Conservation (phyloP, 1,140 invertebrate genomes). For the Drosophila hydei region DNA sequence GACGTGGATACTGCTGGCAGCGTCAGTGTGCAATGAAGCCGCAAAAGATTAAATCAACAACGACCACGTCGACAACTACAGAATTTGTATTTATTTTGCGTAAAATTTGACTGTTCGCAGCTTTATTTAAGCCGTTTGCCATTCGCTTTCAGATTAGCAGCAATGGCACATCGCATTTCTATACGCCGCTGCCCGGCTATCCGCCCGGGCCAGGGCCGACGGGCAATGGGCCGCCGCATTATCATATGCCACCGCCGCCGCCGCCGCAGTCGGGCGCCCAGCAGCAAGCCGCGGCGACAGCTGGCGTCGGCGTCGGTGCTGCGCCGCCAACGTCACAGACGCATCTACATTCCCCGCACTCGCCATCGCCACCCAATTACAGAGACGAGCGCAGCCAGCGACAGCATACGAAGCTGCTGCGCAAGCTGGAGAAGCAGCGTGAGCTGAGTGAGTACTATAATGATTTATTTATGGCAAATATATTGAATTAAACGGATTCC, state of each 20-base stretch:
- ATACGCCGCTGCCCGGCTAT: constrained; percentile 85
- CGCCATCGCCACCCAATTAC: constrained; percentile 85
- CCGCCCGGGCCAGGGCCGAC: constrained; percentile 84
- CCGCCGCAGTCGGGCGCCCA: constrained; percentile 51
- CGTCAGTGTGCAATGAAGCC: constrained; percentile 18
- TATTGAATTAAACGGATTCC: not conserved
- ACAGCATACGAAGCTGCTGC: constrained; percentile 90
- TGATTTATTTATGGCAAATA: not conserved
- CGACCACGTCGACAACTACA: constrained; percentile 36
- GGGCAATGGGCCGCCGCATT: constrained; percentile 86
- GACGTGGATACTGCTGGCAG: constrained; percentile 47
- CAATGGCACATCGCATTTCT: constrained; percentile 85
- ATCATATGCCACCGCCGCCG: constrained; percentile 84
- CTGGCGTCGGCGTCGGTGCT: too few relatives aligned
- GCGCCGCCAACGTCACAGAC: constrained; percentile 61
- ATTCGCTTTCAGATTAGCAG: constrained; percentile 62
- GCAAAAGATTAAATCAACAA: constrained; percentile 12
- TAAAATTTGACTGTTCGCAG: not conserved
- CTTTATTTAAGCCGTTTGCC: not conserved
- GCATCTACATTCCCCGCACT: constrained; percentile 84
- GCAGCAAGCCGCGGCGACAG: constrained; percentile 33
- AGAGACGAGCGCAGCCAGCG: constrained; percentile 91
- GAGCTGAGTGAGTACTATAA: constrained; percentile 84
- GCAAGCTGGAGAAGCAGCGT: constrained; percentile 89
- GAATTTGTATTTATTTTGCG: constrained; percentile 2